phyloP scores from a whole-genome alignment of 2,113 vertebrate species.

The Todiramphus chloris region DNA sequence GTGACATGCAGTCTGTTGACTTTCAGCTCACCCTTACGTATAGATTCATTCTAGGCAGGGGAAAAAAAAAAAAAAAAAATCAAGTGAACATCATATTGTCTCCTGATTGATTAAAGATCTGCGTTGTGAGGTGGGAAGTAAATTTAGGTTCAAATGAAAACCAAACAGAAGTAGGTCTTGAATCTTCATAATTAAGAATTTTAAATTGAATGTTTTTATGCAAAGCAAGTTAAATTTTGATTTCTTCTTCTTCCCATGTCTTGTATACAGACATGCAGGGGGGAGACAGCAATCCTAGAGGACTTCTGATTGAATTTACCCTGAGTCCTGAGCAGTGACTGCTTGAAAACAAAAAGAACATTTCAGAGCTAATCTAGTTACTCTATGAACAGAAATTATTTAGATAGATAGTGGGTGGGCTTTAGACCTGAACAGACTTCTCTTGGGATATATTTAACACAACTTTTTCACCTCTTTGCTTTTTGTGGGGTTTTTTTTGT shows the following conservation, averaged over 20 bases:
- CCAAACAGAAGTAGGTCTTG: background rate
- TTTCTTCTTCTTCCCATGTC: background rate
- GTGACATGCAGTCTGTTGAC: background rate
- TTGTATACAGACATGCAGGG: background rate
- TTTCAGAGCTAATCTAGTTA: background rate
- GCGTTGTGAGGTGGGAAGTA: background rate
- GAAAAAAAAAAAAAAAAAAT: background rate
- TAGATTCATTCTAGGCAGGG: background rate
- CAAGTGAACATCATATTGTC: background rate
- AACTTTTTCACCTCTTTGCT: background rate
- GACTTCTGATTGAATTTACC: background rate
- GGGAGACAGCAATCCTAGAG: background rate
- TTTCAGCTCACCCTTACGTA: background rate
- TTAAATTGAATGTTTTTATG: background rate
- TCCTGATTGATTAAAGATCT: background rate
- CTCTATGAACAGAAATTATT: background rate
- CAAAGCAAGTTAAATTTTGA: background rate
- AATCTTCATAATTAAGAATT: background rate
- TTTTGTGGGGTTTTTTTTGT: background rate
- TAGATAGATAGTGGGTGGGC: background rate
- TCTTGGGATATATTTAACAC: background rate
- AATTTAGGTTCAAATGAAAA: background rate
- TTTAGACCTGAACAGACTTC: background rate
- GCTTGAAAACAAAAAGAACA: background rate
- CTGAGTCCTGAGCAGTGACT: background rate